Evolutionary conservation across 2,113 vertebrate species (phyloP).

Genomic region (Pipa parva): DNA sequence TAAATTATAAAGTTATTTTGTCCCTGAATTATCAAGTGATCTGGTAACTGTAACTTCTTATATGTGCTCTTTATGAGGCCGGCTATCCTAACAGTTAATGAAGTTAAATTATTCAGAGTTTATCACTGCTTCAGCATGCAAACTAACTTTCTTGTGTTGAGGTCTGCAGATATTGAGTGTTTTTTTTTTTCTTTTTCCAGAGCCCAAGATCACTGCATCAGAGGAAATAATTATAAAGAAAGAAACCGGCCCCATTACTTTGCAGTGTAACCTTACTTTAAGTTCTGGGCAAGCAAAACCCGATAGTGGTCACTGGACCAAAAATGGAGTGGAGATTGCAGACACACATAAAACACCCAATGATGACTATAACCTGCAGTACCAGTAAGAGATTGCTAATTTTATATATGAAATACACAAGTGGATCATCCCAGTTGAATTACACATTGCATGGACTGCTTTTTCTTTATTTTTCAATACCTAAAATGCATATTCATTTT

Average conservation of each 20-base stretch:
- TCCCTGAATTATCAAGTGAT: no score
- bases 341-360: slow-evolving; percentile 65
- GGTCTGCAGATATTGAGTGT: no score
- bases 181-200: slow-evolving; percentile 65
- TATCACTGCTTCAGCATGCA: no score
- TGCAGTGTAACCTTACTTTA: slow-evolving; percentile 90
- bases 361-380: slow-evolving; percentile 73
- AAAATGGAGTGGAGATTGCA: slow-evolving; percentile 81
- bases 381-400: not conserved
- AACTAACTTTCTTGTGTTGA: no score
- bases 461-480: no score
- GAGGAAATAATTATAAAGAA: slow-evolving; percentile 73
- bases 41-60: no score
- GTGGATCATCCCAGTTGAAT: not conserved
- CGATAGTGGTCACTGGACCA: slow-evolving; percentile 86
- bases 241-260: slow-evolving; percentile 53
- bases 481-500: no score
- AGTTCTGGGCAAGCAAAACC: slow-evolving; percentile 67
- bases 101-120: no score
- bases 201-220: slow-evolving; percentile 86
- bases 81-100: no score
- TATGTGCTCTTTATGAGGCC: no score
- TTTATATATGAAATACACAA: not conserved
- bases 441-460: no score
- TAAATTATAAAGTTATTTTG: no score